Evolutionary conservation across 1,140 invertebrate species (phyloP).

Genomic region (Aphis gossypii): DNA sequence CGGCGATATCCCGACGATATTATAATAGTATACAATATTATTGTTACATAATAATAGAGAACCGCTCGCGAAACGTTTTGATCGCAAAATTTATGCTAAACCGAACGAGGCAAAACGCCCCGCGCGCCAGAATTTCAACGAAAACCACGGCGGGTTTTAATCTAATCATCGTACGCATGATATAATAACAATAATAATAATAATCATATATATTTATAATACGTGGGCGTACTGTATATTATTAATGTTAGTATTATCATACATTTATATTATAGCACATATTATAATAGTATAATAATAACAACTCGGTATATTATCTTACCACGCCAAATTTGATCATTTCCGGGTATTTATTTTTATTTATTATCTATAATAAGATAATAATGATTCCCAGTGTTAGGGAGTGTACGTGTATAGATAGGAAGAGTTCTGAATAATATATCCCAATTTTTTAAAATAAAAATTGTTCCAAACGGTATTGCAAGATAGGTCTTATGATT

Average conservation of each 20-base stretch:
- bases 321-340: too few relatives aligned
- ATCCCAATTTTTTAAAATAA: too few relatives aligned
- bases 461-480: too few relatives aligned
- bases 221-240: not conserved
- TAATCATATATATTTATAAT: not conserved
- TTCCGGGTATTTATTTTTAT: too few relatives aligned
- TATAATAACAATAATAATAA: not conserved
- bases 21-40: not conserved
- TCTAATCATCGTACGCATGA: not conserved
- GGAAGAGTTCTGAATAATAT: too few relatives aligned
- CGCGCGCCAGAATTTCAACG: not conserved
- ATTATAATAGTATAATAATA: too few relatives aligned
- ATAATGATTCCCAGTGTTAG: too few relatives aligned
- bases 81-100: constrained; percentile 18
- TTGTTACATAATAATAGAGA: not conserved
- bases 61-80: not conserved
- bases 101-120: not conserved
- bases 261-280: not conserved
- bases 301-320: too few relatives aligned
- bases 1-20: not conserved
- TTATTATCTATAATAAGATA: too few relatives aligned
- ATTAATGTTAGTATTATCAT: not conserved
- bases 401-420: too few relatives aligned
- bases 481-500: too few relatives aligned
- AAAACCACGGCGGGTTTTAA: not conserved